Conservation (phyloP, 2,797 vertebrate genomes). For the Amblyopsis hoosieri region DNA sequence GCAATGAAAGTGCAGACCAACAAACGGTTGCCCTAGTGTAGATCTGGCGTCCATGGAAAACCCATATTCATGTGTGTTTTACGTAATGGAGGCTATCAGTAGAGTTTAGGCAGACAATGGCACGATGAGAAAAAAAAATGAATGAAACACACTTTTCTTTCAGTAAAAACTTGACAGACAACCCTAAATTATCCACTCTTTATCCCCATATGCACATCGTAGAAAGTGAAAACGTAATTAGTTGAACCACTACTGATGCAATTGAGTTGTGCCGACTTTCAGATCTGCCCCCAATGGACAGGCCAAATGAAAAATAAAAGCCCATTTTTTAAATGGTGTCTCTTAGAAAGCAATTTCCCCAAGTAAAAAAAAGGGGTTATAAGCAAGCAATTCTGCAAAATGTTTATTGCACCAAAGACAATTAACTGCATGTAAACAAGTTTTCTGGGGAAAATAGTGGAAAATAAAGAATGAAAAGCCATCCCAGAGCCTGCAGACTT, state of each 20-base stretch:
- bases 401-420: constrained; percentile 67
- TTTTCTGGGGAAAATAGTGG: constrained; percentile 60
- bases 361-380: constrained; percentile 47
- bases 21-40: constrained; percentile 59
- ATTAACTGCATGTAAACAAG: constrained; percentile 78
- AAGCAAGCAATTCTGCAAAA: constrained; percentile 40
- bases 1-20: constrained; percentile 39
- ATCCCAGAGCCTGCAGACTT: constrained; percentile 66
- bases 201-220: not conserved
- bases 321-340: constrained; percentile 51
- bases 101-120: not conserved
- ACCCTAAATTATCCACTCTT: not conserved
- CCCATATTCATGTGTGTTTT: not conserved
- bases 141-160: not conserved
- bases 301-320: constrained; percentile 47
- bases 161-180: not conserved
- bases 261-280: constrained; percentile 8
- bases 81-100: not conserved
- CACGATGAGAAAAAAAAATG: not conserved
- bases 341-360: constrained; percentile 56
- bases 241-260: constrained; percentile 37
- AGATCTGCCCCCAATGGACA: constrained; percentile 36
- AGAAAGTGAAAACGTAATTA: constrained; percentile 35
- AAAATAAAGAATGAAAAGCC: constrained; percentile 70
- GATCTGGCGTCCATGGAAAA: constrained; percentile 13